Evolutionary conservation across 2,113 vertebrate species (phyloP).

Genomic region (Megalops atlanticus): DNA sequence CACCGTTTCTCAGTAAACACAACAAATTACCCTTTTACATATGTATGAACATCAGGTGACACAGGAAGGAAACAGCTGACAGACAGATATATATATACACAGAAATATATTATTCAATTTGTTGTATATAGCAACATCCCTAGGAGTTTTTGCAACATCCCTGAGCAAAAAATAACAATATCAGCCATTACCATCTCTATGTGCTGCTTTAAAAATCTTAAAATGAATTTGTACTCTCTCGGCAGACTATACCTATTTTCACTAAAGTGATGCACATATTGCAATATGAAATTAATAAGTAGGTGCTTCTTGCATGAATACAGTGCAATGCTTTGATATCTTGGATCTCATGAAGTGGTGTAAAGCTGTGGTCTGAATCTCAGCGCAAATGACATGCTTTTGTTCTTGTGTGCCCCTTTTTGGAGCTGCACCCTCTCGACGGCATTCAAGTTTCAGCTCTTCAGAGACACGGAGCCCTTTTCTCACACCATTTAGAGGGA

Average conservation of each 20-base stretch:
- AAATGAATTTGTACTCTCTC: not conserved
- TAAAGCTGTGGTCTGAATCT: not conserved
- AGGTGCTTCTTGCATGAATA: not conserved
- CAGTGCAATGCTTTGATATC: not conserved
- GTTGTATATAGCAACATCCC: too few species aligned
- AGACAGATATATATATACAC: not conserved
- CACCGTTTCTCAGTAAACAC: slow-evolving; percentile 26
- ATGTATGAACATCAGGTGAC: not conserved
- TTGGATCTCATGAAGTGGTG: too few species aligned
- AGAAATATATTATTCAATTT: too few species aligned
- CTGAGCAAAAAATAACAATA: not conserved
- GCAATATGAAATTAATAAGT: not conserved
- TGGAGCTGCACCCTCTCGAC: not conserved
- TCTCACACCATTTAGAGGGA: not conserved
- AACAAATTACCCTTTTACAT: slow-evolving; percentile 6
- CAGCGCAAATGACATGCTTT: too few species aligned
- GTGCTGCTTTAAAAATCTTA: not conserved
- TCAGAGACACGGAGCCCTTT: not conserved
- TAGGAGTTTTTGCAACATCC: too few species aligned
- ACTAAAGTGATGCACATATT: not conserved
- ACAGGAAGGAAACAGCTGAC: slow-evolving; percentile 14
- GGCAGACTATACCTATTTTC: not conserved
- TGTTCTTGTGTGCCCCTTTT: not conserved
- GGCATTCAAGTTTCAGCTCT: not conserved
- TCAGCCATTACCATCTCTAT: not conserved